A percentile compares a stretch with the other conserved stretches of the same genome.
Conservation (phyloP, 1,140 invertebrate species). For the Lysiphlebus fabarum region DNA sequence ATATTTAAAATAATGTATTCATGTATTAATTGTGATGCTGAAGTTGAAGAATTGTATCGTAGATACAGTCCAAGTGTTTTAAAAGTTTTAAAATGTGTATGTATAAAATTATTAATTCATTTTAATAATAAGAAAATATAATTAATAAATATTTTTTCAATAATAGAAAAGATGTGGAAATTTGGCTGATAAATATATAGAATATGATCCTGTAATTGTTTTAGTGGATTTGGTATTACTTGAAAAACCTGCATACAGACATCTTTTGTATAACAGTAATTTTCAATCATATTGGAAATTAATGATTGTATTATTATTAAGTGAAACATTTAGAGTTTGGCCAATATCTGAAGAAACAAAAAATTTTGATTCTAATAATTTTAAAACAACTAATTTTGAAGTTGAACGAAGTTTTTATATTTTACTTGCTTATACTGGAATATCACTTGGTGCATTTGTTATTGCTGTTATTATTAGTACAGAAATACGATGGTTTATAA, state of each 20-base stretch:
- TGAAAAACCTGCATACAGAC: slow-evolving; percentile 75
- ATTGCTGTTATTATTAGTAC: slow-evolving; percentile 36
- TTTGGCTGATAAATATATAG: slow-evolving; percentile 83
- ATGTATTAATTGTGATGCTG: slow-evolving; percentile 68
- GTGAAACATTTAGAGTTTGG: slow-evolving; percentile 47
- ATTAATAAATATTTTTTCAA: background rate
- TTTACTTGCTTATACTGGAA: slow-evolving; percentile 38
- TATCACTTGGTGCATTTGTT: slow-evolving; percentile 40
- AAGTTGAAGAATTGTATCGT: slow-evolving; percentile 61
- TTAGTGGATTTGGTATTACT: slow-evolving; percentile 78
- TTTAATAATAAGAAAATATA: background rate
- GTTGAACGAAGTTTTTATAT: slow-evolving; percentile 45
- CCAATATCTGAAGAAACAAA: slow-evolving; percentile 23
- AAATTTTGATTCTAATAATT: background rate
- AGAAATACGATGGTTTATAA: slow-evolving; percentile 40
- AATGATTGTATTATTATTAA: slow-evolving; percentile 43
- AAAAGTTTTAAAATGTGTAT: slow-evolving; percentile 72
- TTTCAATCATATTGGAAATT: slow-evolving; percentile 60
- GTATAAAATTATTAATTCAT: slow-evolving; percentile 36
- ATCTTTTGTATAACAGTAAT: slow-evolving; percentile 74
- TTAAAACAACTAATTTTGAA: slow-evolving; percentile 30
- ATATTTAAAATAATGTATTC: slow-evolving; percentile 45
- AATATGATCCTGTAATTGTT: slow-evolving; percentile 81
- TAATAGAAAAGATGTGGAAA: slow-evolving; percentile 67
- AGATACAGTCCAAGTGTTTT: slow-evolving; percentile 67